Evolutionary conservation across 2,888 invertebrate genomes (phyloP).

Genomic region (Isotomurus palustris): DNA sequence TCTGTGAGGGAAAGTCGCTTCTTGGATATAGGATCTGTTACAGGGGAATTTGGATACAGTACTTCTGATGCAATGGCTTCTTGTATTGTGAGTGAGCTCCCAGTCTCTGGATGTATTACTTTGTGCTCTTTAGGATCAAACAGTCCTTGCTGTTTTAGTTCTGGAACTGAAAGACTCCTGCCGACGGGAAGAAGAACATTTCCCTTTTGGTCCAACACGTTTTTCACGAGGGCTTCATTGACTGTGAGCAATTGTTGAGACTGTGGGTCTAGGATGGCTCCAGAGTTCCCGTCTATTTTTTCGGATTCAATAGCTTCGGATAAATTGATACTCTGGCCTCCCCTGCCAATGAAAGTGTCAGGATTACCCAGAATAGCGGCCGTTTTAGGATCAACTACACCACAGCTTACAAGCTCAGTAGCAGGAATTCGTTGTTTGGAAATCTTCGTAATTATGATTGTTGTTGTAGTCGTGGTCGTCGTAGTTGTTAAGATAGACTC

Average conservation of each 20-base stretch:
- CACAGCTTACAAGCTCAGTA: slow-evolving; percentile 70
- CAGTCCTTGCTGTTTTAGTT: slow-evolving; percentile 79
- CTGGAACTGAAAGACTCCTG: slow-evolving; percentile 73
- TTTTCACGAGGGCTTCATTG: slow-evolving; percentile 75
- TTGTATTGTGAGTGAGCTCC: slow-evolving; percentile 67
- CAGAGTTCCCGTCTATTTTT: slow-evolving; percentile 66
- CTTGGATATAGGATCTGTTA: slow-evolving; percentile 61
- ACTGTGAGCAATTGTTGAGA: slow-evolving; percentile 74
- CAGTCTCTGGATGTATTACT: slow-evolving; percentile 83
- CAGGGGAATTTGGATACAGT: slow-evolving; percentile 71
- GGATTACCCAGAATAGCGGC: slow-evolving; percentile 64
- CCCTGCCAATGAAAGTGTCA: slow-evolving; percentile 56
- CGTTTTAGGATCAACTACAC: slow-evolving; percentile 72
- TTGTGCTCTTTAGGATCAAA: slow-evolving; percentile 67
- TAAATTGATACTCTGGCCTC: slow-evolving; percentile 64
- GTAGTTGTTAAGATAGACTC: slow-evolving; percentile 44
- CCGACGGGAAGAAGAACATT: slow-evolving; percentile 73
- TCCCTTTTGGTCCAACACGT: slow-evolving; percentile 73
- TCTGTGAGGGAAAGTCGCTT: slow-evolving; percentile 67
- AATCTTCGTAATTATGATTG: slow-evolving; percentile 43
- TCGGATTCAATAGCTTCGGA: slow-evolving; percentile 68
- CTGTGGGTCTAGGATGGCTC: slow-evolving; percentile 76
- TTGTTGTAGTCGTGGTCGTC: slow-evolving; percentile 43
- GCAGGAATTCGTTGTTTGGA: slow-evolving; percentile 52
- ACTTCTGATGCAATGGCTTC: slow-evolving; percentile 86